These are phyloP conservation scores for Dendrolimus pini DNA, from an alignment of 2,888 invertebrate genomes.

Conservation along the genomic window DNA sequence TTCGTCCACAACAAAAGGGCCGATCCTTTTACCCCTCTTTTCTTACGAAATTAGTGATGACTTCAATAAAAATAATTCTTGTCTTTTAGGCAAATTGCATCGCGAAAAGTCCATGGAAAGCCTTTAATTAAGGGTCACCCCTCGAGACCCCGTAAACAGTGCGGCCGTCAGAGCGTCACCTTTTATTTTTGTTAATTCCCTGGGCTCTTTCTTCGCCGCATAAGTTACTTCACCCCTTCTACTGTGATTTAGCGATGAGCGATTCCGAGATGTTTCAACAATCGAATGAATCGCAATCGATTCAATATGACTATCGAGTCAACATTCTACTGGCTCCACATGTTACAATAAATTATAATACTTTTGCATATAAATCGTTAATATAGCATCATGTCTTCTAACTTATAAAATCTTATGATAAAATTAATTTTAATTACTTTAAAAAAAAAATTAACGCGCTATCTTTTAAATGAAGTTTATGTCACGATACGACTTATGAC, in stretches of 20 bases:
- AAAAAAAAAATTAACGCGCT: no score
- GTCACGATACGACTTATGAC: no score
- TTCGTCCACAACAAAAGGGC: conserved; percentile 68
- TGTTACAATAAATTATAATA: no score
- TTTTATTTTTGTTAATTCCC: conserved; percentile 76
- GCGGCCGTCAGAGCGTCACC: conserved; percentile 73
- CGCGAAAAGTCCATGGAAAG: conserved; percentile 71
- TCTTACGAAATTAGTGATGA: conserved; percentile 73
- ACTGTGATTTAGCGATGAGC: conserved; percentile 19
- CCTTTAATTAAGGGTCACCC: conserved; percentile 72
- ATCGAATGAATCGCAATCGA: no score
- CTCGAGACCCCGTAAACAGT: conserved; percentile 66
- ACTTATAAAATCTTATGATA: no score
- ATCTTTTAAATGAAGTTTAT: no score
- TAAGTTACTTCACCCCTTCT: conserved; percentile 71
- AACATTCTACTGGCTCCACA: no score
- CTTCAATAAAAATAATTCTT: conserved; percentile 78
- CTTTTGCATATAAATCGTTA: no score
- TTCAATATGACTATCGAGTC: no score
- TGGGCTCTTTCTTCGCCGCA: conserved; percentile 71
- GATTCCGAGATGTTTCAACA: no score
- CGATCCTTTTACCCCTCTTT: conserved; percentile 38
- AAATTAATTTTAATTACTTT: no score
- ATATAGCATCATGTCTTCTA: no score
- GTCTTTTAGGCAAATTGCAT: conserved; percentile 77